These are phyloP conservation scores for Allolobophora icterica DNA, from an alignment of 2,888 invertebrate species.

Conservation along the genomic window DNA sequence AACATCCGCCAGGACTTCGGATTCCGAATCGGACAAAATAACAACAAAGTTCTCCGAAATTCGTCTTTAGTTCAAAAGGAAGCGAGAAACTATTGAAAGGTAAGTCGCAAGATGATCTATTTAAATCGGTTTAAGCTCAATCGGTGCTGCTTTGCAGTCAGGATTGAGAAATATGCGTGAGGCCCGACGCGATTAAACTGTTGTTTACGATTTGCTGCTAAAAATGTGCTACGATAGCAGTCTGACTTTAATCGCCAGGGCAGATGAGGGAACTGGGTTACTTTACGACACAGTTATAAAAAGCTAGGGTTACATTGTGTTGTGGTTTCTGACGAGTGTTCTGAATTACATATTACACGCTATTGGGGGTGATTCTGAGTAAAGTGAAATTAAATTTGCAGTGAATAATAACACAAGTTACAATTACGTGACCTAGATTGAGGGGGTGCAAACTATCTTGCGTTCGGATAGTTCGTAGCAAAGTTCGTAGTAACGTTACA, in stretches of 20 bases:
- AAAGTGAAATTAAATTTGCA: neutral
- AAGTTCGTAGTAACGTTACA: neutral
- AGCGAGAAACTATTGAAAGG: neutral
- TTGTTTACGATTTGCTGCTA: conserved; percentile 8
- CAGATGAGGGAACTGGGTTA: neutral
- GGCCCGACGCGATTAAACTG: neutral
- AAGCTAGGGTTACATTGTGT: neutral
- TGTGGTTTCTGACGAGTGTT: neutral
- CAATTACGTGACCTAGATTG: neutral
- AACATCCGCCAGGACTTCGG: neutral
- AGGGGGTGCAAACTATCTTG: neutral
- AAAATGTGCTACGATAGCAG: neutral
- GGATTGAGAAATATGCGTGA: neutral
- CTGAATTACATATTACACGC: neutral
- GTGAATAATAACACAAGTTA: neutral
- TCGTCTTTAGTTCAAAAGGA: neutral
- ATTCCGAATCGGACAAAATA: neutral
- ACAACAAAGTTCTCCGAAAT: neutral
- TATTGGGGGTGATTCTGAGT: neutral
- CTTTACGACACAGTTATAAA: neutral
- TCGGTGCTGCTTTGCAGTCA: neutral
- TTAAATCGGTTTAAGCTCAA: neutral
- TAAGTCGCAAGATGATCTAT: neutral
- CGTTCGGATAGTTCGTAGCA: neutral
- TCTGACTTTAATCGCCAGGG: neutral